These are phyloP conservation scores for Pantherophis guttatus DNA, from an alignment of 2,113 vertebrate genomes.

Conservation along the genomic window DNA sequence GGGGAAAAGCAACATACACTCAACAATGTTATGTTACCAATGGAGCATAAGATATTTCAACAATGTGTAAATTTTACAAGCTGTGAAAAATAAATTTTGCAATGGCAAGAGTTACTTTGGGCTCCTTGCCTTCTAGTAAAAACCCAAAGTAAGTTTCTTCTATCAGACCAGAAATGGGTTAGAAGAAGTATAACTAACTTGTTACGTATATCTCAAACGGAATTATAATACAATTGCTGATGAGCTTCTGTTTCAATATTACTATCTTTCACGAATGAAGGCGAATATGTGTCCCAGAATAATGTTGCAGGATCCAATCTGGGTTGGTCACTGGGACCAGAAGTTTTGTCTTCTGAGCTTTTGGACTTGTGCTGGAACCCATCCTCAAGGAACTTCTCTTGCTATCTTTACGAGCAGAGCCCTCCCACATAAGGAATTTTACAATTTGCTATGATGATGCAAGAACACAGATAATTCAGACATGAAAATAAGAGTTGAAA, in stretches of 20 bases:
- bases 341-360: background rate
- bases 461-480: background rate
- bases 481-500: conserved; percentile 2
- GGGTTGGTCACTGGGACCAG: background rate
- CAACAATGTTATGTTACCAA: background rate
- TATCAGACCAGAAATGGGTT: background rate
- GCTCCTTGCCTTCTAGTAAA: background rate
- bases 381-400: background rate
- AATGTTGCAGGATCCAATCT: background rate
- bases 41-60: background rate
- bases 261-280: background rate
- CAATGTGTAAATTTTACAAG: background rate
- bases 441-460: background rate
- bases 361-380: background rate
- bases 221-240: background rate
- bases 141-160: background rate
- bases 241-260: background rate
- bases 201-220: background rate
- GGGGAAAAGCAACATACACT: background rate
- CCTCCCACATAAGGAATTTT: background rate
- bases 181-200: background rate
- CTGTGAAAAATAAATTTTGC: background rate
- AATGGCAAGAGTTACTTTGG: background rate
- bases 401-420: background rate
- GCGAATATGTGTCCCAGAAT: background rate